A percentile compares a stretch with the other conserved stretches of the same genome.
Evolutionary conservation across 1,140 invertebrate species (phyloP).

Genomic region (Anadara kagoshimensis): DNA sequence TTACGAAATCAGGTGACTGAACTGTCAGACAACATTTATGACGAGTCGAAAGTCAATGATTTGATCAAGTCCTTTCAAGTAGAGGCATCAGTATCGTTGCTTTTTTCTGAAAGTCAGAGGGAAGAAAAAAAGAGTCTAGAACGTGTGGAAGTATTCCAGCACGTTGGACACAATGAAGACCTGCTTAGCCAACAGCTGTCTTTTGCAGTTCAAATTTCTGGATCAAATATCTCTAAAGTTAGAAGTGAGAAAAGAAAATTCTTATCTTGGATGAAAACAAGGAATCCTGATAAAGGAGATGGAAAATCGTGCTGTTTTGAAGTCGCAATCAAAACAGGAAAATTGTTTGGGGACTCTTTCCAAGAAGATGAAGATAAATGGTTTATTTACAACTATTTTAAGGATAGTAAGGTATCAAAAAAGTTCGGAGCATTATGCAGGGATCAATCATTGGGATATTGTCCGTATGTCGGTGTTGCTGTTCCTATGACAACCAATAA

Average conservation of each 20-base stretch:
- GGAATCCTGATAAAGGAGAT: background rate
- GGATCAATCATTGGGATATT: background rate
- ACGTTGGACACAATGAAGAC: no score
- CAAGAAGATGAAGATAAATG: background rate
- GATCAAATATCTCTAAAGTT: background rate
- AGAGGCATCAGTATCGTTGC: constrained; percentile 23
- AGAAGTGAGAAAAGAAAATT: background rate
- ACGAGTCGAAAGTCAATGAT: constrained; percentile 39
- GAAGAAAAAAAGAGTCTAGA: constrained; percentile 1
- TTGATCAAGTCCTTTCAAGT: constrained; percentile 36
- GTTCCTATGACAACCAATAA: background rate
- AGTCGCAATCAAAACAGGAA: background rate
- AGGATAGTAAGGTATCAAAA: background rate
- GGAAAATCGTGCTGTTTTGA: background rate
- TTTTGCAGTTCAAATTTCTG: no score
- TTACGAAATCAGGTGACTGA: background rate
- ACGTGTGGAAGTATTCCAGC: background rate
- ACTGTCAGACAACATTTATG: constrained; percentile 26
- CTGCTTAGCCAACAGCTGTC: no score
- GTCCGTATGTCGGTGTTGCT: constrained; percentile 10
- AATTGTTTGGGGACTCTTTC: no score
- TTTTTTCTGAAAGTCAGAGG: no score
- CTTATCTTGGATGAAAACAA: background rate
- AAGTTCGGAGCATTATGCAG: background rate
- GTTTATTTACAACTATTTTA: background rate